Conservation (phyloP, 2,797 vertebrate species). For the Galagoides demidoff region DNA sequence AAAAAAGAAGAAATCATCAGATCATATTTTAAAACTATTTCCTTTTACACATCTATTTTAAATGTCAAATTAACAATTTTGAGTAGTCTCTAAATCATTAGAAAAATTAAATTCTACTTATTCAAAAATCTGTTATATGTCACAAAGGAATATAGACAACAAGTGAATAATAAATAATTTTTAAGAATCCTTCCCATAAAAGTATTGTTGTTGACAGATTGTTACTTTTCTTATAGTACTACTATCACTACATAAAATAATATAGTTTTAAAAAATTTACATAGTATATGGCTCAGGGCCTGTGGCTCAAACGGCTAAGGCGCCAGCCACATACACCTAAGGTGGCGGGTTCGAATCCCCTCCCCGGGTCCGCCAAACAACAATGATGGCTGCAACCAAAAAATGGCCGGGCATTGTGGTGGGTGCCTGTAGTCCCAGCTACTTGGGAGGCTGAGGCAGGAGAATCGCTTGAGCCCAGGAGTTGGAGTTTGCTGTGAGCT, state of each 20-base stretch:
- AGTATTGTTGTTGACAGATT: neutral
- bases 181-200: neutral
- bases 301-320: too few relatives aligned
- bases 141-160: neutral
- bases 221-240: neutral
- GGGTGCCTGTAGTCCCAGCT: too few relatives aligned
- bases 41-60: neutral
- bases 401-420: too few relatives aligned
- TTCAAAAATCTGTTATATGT: neutral
- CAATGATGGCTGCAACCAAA: too few relatives aligned
- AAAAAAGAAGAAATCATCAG: slow-evolving; percentile 21
- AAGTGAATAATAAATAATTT: neutral
- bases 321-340: too few relatives aligned
- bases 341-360: too few relatives aligned
- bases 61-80: neutral
- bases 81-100: neutral
- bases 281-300: too few relatives aligned
- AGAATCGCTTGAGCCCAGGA: too few relatives aligned
- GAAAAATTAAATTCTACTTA: neutral
- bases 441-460: too few relatives aligned
- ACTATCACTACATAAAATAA: neutral
- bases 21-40: neutral
- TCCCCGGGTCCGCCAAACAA: too few relatives aligned
- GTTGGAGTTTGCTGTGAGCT: too few relatives aligned
- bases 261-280: neutral